Evolutionary conservation across 2,888 invertebrate genomes (phyloP).

Genomic region (Ophraella communa): DNA sequence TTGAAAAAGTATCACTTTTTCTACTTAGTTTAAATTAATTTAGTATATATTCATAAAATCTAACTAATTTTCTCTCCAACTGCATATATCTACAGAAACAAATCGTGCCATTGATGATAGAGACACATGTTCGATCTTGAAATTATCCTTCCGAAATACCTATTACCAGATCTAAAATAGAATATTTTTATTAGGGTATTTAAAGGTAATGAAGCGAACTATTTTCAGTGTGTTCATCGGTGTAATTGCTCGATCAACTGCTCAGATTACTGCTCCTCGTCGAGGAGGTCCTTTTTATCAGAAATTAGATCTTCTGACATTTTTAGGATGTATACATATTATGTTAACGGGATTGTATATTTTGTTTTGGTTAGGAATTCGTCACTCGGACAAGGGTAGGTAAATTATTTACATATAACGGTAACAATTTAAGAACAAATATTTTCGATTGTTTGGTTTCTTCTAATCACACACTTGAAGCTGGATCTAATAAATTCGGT

Average conservation of each 20-base stretch:
- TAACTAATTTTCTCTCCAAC: too few species aligned
- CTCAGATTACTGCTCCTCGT: slow-evolving; percentile 45
- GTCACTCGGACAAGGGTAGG: not conserved
- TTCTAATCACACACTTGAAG: too few species aligned
- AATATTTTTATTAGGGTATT: slow-evolving; percentile 30
- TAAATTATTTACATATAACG: not conserved
- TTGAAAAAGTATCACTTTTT: too few species aligned
- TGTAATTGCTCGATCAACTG: slow-evolving; percentile 46
- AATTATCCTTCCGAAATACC: slow-evolving; percentile 15
- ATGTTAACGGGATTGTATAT: slow-evolving; percentile 15
- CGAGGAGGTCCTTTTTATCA: slow-evolving; percentile 44
- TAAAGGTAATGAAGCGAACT: slow-evolving; percentile 41
- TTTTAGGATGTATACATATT: slow-evolving; percentile 27
- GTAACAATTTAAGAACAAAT: not conserved
- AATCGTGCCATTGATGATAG: not conserved
- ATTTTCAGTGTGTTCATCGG: slow-evolving; percentile 39
- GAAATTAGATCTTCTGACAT: slow-evolving; percentile 36
- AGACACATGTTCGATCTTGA: slow-evolving; percentile 4
- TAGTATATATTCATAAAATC: too few species aligned
- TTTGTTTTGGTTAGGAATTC: slow-evolving; percentile 6
- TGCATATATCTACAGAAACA: not conserved
- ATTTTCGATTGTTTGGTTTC: not conserved
- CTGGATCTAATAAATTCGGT: too few species aligned
- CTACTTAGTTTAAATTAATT: too few species aligned
- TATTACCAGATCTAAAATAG: not conserved